A percentile compares a stretch with the other conserved stretches of the same genome.
These are phyloP conservation scores for Trogon melanurus DNA, from an alignment of 2,113 vertebrate species.

Conservation along the genomic window DNA sequence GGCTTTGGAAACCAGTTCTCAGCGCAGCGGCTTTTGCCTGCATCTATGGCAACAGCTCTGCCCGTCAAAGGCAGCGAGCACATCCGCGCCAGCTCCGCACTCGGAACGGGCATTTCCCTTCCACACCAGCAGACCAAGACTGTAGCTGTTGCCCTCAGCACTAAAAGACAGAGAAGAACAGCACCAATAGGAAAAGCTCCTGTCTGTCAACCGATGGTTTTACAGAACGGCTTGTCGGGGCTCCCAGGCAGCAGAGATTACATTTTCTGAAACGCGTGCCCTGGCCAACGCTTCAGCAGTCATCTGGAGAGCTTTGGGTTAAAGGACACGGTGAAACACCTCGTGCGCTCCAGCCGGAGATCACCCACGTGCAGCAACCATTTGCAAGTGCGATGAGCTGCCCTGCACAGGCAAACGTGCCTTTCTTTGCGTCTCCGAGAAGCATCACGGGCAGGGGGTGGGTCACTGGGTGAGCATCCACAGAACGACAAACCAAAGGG, in stretches of 20 bases:
- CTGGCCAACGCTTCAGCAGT: background rate
- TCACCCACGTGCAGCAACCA: fast-evolving
- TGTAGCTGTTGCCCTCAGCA: background rate
- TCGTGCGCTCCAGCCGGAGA: background rate
- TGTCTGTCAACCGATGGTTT: background rate
- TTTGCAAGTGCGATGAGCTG: fast-evolving
- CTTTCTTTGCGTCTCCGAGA: background rate
- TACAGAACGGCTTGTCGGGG: background rate
- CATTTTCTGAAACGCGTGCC: background rate
- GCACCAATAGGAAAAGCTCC: background rate
- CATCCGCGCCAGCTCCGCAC: background rate
- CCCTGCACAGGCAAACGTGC: fast-evolving
- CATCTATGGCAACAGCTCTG: conserved; percentile 14
- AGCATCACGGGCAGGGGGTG: background rate
- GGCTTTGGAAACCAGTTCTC: background rate
- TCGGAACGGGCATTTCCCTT: background rate
- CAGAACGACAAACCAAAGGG: background rate
- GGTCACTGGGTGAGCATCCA: background rate
- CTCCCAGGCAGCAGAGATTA: background rate
- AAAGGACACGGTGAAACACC: background rate
- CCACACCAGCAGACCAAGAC: background rate
- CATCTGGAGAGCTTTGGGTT: fast-evolving
- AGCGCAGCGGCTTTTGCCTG: background rate
- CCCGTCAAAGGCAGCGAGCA: background rate
- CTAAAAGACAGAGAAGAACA: background rate